These are phyloP conservation scores for Vimba vimba DNA, from an alignment of 2,113 vertebrate genomes.

Conservation along the genomic window DNA sequence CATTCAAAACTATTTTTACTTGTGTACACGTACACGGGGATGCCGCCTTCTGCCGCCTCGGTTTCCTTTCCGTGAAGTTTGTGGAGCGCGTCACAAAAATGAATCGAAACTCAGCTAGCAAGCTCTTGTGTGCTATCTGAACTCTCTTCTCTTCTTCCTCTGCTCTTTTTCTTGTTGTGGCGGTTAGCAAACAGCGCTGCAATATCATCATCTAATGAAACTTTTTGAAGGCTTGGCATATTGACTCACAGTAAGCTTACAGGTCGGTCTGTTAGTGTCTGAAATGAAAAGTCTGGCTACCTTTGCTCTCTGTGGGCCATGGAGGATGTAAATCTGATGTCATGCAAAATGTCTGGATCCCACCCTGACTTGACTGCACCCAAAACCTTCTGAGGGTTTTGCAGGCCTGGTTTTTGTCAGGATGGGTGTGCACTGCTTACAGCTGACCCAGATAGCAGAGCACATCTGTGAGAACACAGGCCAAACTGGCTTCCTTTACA, in stretches of 20 bases:
- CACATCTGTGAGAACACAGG: constrained; percentile 30
- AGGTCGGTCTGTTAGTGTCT: not conserved
- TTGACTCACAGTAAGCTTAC: not conserved
- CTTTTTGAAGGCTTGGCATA: not conserved
- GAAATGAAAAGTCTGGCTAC: not conserved
- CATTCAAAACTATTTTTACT: no score
- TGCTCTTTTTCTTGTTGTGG: no score
- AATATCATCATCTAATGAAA: not conserved
- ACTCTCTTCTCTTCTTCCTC: no score
- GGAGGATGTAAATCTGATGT: constrained; percentile 24
- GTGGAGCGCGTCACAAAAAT: no score
- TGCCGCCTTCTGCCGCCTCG: no score
- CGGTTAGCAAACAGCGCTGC: no score
- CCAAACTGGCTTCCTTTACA: constrained; percentile 35
- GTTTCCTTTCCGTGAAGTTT: no score
- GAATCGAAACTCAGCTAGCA: no score
- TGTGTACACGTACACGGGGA: no score
- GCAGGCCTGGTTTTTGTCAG: not conserved
- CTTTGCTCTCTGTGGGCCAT: not conserved
- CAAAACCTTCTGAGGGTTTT: not conserved
- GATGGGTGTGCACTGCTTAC: constrained; percentile 12
- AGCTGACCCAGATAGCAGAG: constrained; percentile 43
- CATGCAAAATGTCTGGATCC: constrained; percentile 26
- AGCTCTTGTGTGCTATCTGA: no score
- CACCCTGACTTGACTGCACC: constrained; percentile 30